phyloP scores from a whole-genome alignment of 2,888 invertebrate genomes.

The Panorpa germanica region DNA sequence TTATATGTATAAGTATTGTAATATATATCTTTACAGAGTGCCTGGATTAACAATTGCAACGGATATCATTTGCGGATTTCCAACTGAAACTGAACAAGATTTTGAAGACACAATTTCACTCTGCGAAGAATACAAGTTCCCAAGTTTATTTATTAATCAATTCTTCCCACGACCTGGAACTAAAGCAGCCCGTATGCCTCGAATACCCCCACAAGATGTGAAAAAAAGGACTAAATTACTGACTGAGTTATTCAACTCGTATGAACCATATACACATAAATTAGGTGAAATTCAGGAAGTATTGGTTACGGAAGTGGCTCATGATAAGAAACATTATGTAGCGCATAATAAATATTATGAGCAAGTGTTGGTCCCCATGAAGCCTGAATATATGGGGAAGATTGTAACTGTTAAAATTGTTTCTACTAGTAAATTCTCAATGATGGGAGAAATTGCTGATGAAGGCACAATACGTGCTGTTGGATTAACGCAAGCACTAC shows the following conservation, averaged over 20 bases:
- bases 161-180: constrained; percentile 94
- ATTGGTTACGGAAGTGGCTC: constrained; percentile 82
- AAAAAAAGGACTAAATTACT: constrained; percentile 76
- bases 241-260: constrained; percentile 77
- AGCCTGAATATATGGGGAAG: constrained; percentile 61
- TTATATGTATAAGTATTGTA: constrained; percentile 4
- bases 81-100: constrained; percentile 80
- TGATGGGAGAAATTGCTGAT: constrained; percentile 47
- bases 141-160: constrained; percentile 93
- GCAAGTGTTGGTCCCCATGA: constrained; percentile 72
- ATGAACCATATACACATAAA: constrained; percentile 61
- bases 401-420: constrained; percentile 58
- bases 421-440: constrained; percentile 53
- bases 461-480: constrained; percentile 28
- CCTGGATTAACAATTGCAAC: constrained; percentile 88
- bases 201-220: constrained; percentile 71
- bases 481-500: constrained; percentile 30
- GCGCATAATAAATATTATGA: constrained; percentile 93
- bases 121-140: constrained; percentile 74
- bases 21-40: constrained; percentile 34
- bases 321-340: constrained; percentile 78
- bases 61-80: constrained; percentile 97
- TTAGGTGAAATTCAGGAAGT: constrained; percentile 42
- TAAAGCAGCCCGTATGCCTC: constrained; percentile 77
- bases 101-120: constrained; percentile 75